Evolutionary conservation across 2,113 vertebrate species (phyloP).

Genomic region (Passer domesticus): DNA sequence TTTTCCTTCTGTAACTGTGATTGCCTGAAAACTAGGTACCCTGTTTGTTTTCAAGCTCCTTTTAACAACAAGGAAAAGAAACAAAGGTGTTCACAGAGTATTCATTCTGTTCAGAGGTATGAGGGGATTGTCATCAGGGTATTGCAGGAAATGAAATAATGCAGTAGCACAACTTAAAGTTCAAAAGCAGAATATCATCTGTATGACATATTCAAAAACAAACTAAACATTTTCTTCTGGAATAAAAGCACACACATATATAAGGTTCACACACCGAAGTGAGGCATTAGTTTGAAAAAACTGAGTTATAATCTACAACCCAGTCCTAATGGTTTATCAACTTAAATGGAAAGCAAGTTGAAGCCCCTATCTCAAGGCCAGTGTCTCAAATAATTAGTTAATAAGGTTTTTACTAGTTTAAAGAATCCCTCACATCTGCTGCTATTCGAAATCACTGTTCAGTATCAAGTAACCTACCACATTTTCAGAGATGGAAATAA

Average conservation of each 20-base stretch:
- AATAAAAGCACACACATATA: neutral
- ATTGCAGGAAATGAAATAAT: neutral
- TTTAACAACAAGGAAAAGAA: neutral
- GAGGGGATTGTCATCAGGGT: neutral
- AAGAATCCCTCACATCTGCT: neutral
- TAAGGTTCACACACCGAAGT: neutral
- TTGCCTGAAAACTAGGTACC: neutral
- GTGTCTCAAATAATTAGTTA: neutral
- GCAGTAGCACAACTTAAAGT: neutral
- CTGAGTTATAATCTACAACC: neutral
- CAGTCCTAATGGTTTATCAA: neutral
- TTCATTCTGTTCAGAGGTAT: neutral
- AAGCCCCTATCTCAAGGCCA: neutral
- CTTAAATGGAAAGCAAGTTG: neutral
- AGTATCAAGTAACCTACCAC: neutral
- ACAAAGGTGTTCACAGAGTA: neutral
- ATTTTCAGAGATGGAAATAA: neutral
- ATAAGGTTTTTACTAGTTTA: neutral
- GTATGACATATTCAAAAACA: neutral
- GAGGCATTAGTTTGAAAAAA: neutral
- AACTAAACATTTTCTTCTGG: neutral
- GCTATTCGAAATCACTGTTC: neutral
- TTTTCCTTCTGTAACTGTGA: neutral
- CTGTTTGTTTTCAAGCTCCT: neutral
- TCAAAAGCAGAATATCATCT: neutral